Conservation (phyloP, 2,797 vertebrate genomes). For the Phalanger gymnotis region DNA sequence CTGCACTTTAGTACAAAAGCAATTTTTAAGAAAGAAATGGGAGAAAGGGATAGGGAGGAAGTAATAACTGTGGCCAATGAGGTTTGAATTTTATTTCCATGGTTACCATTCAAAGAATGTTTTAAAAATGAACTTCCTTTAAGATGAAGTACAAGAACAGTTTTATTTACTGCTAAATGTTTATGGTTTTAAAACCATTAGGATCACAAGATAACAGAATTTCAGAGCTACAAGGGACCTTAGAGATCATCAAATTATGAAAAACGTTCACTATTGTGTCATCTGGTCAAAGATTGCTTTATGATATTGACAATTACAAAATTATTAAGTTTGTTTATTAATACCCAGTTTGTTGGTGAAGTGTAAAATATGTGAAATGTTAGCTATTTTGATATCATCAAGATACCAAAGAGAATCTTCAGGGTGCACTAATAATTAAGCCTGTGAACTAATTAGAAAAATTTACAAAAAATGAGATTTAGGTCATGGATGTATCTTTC, state of each 20-base stretch:
- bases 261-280: background rate
- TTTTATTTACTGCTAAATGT: slow-evolving; percentile 30
- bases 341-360: background rate
- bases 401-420: slow-evolving; percentile 23
- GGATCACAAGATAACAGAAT: background rate
- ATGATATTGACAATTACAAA: background rate
- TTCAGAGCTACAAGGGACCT: background rate
- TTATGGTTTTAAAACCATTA: background rate
- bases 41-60: slow-evolving; percentile 29
- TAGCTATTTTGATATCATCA: background rate
- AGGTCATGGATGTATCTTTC: background rate
- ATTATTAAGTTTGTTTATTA: background rate
- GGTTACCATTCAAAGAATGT: background rate
- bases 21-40: slow-evolving; percentile 1
- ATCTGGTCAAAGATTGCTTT: background rate
- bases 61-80: background rate
- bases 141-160: background rate
- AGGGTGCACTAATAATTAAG: slow-evolving; percentile 9
- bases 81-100: background rate
- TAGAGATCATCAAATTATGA: background rate
- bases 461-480: background rate
- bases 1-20: background rate
- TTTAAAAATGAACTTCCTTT: slow-evolving; percentile 45
- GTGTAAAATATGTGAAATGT: background rate
- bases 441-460: slow-evolving; percentile 1